These are phyloP conservation scores for Pammene fasciana DNA, from an alignment of 2,888 invertebrate genomes.

Conservation along the genomic window DNA sequence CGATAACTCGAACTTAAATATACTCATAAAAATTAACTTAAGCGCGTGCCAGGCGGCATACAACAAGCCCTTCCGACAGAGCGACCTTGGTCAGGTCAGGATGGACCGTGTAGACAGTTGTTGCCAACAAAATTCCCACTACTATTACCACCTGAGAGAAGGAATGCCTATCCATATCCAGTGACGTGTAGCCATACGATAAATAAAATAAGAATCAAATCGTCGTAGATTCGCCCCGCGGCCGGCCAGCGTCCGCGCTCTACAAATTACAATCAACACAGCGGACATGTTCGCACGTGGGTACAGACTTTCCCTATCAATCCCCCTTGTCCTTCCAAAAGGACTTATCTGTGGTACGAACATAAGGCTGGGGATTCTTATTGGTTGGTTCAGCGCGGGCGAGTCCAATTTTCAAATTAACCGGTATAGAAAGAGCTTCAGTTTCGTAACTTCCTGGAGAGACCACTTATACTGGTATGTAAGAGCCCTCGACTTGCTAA, in stretches of 20 bases:
- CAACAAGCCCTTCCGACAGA: no score
- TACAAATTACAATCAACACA: conserved; percentile 83
- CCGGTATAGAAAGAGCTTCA: neutral
- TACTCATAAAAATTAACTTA: no score
- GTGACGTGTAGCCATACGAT: no score
- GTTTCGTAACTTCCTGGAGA: neutral
- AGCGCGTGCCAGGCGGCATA: no score
- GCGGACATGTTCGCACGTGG: conserved; percentile 78
- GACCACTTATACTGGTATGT: neutral
- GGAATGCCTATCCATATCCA: no score
- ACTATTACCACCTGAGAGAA: no score
- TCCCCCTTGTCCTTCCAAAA: conserved; percentile 42
- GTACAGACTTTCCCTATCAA: conserved; percentile 74
- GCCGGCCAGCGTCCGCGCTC: conserved; percentile 71
- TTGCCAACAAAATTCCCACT: no score
- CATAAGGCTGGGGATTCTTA: neutral
- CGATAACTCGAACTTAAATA: no score
- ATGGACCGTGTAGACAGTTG: no score
- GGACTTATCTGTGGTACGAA: conserved; percentile 9
- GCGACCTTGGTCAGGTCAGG: no score
- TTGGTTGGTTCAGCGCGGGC: neutral
- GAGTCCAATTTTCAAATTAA: neutral
- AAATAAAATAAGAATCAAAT: conserved; percentile 28
- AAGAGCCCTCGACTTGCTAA: neutral
- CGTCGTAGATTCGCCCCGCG: conserved; percentile 61